These are phyloP conservation scores for Acrobasis suavella DNA, from an alignment of 2,888 invertebrate species.

Conservation along the genomic window DNA sequence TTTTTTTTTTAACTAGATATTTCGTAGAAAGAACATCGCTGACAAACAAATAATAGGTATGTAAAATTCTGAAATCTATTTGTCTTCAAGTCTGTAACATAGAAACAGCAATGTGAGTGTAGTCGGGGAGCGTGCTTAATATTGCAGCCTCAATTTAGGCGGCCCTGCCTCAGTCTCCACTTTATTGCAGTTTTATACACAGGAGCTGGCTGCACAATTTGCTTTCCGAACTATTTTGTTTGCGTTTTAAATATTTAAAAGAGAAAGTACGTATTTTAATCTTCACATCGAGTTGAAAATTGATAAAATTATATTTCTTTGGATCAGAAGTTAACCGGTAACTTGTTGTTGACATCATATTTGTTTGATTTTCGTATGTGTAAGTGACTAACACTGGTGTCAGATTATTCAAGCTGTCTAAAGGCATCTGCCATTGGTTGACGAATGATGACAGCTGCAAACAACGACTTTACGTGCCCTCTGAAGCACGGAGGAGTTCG, in stretches of 20 bases:
- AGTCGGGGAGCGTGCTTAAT: slow-evolving; percentile 26
- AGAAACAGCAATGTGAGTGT: neutral
- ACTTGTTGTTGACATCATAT: neutral
- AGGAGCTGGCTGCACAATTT: neutral
- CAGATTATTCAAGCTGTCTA: too few species aligned
- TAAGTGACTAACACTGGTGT: too few species aligned
- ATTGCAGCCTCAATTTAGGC: slow-evolving; percentile 33
- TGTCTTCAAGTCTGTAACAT: neutral
- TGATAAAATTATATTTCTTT: too few species aligned
- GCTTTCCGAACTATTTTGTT: neutral
- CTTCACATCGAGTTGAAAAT: neutral
- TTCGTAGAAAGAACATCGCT: too few species aligned
- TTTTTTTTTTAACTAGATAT: too few species aligned
- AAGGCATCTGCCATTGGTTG: too few species aligned
- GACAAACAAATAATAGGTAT: too few species aligned
- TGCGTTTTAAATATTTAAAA: neutral
- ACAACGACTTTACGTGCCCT: too few species aligned
- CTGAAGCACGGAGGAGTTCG: too few species aligned
- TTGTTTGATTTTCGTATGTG: too few species aligned
- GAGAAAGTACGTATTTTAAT: neutral
- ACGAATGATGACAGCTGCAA: too few species aligned
- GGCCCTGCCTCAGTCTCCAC: slow-evolving; percentile 1
- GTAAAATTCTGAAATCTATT: neutral
- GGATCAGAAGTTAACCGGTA: neutral
- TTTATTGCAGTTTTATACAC: slow-evolving; percentile 10